phyloP scores from a whole-genome alignment of 1,140 invertebrate genomes.

The Homalodisca vitripennis region DNA sequence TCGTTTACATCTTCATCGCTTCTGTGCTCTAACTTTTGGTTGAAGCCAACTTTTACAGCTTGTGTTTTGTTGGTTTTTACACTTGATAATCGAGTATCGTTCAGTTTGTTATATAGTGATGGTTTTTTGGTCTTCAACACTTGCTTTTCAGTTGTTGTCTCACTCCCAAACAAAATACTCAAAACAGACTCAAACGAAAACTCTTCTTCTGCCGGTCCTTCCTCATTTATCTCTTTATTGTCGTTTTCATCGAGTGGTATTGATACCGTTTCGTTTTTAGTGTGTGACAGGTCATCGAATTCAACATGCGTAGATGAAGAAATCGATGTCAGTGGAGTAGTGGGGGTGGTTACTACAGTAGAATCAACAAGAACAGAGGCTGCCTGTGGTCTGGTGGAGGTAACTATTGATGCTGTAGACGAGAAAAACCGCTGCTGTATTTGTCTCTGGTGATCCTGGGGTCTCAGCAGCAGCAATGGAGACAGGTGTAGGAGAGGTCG shows the following conservation, averaged over 20 bases:
- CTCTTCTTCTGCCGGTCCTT: conserved; percentile 19
- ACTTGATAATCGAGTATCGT: not conserved
- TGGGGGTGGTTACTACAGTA: not conserved
- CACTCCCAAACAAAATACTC: conserved; percentile 29
- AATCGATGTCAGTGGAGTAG: conserved; percentile 1
- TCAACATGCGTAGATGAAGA: not conserved
- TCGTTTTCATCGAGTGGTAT: conserved; percentile 24
- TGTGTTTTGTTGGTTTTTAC: not conserved
- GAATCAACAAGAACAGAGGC: too few species aligned
- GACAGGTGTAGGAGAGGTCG: conserved; percentile 9
- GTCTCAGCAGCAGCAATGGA: not conserved
- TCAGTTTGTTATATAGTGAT: not conserved
- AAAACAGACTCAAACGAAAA: conserved; percentile 35
- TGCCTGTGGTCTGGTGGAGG: not conserved
- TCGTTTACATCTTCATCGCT: conserved; percentile 7
- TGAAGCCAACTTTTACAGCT: too few species aligned
- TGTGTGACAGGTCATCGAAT: not conserved
- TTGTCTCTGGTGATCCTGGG: not conserved
- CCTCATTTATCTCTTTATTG: conserved; percentile 15
- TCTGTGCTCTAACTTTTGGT: not conserved
- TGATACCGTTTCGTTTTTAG: conserved; percentile 36
- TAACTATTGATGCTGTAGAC: not conserved
- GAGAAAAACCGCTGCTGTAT: not conserved
- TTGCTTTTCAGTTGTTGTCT: conserved; percentile 6
- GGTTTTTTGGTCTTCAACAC: not conserved